These are phyloP conservation scores for Lasioglossum morio DNA, from an alignment of 2,888 invertebrate species.

Conservation along the genomic window DNA sequence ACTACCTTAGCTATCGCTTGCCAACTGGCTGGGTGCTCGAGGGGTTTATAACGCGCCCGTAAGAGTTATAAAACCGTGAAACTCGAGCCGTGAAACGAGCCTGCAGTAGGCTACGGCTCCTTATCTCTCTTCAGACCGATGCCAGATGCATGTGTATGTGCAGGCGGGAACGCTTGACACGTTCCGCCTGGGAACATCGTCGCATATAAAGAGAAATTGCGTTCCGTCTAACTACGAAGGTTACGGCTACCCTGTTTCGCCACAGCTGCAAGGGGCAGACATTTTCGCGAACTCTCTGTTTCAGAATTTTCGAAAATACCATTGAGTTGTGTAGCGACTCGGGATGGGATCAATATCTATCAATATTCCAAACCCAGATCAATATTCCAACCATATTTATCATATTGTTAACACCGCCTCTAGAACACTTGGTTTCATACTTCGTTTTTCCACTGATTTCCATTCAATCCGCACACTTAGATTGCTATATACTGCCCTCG, in stretches of 20 bases:
- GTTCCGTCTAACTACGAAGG: neutral
- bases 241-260: neutral
- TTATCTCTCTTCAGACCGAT: slow-evolving; percentile 47
- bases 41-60: slow-evolving; percentile 47
- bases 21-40: slow-evolving; percentile 55
- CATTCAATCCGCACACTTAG: too few species aligned
- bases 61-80: slow-evolving; percentile 61
- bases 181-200: slow-evolving; percentile 19
- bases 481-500: too few species aligned
- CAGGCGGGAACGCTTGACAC: slow-evolving; percentile 38
- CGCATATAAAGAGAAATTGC: neutral
- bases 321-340: too few species aligned
- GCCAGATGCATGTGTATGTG: slow-evolving; percentile 45
- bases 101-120: slow-evolving; percentile 36
- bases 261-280: too few species aligned
- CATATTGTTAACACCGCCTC: too few species aligned
- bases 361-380: too few species aligned
- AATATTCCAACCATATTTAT: too few species aligned
- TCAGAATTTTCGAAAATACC: too few species aligned
- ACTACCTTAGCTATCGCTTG: slow-evolving; percentile 65
- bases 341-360: too few species aligned
- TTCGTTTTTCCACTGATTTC: too few species aligned
- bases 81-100: slow-evolving; percentile 57
- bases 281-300: too few species aligned
- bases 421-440: too few species aligned